These are phyloP conservation scores for Enteromius treurensis DNA, from an alignment of 2,797 vertebrate genomes.

Conservation along the genomic window DNA sequence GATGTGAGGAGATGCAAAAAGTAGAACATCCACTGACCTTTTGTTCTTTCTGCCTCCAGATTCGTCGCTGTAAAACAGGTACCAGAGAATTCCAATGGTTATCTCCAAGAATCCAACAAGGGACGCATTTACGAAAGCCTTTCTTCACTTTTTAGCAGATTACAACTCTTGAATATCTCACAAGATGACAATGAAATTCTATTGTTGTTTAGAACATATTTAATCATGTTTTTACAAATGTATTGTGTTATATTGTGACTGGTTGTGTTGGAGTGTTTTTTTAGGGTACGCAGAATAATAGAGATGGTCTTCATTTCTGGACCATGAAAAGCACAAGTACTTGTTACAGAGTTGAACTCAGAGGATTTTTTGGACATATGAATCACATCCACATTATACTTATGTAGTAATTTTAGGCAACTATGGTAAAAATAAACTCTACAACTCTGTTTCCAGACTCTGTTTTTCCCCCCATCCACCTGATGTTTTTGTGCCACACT, in stretches of 20 bases:
- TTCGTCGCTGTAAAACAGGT: slow-evolving; percentile 26
- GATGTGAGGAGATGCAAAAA: slow-evolving; percentile 27
- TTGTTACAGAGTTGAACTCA: slow-evolving; percentile 8
- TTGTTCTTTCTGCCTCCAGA: slow-evolving; percentile 38
- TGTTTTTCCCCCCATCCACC: neutral
- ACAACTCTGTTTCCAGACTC: slow-evolving; percentile 7
- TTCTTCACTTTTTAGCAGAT: slow-evolving; percentile 25
- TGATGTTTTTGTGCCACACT: neutral
- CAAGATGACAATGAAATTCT: slow-evolving; percentile 4
- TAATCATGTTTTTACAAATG: slow-evolving; percentile 28
- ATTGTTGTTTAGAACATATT: slow-evolving; percentile 23
- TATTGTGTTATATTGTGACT: slow-evolving; percentile 16
- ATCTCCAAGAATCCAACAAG: neutral
- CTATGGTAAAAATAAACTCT: slow-evolving; percentile 16
- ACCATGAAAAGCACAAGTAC: neutral
- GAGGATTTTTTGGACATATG: neutral
- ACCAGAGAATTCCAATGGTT: slow-evolving; percentile 30
- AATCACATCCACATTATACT: neutral
- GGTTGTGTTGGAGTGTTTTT: neutral
- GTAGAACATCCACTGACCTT: slow-evolving; percentile 27
- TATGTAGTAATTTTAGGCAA: neutral
- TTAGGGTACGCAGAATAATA: neutral
- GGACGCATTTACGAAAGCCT: slow-evolving; percentile 7
- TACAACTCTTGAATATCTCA: neutral
- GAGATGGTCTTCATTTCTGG: neutral